Evolutionary conservation across 2,113 vertebrate species (phyloP), one percentile per base, ranked within the genome.

Genomic region (Barbus barbus): DNA sequence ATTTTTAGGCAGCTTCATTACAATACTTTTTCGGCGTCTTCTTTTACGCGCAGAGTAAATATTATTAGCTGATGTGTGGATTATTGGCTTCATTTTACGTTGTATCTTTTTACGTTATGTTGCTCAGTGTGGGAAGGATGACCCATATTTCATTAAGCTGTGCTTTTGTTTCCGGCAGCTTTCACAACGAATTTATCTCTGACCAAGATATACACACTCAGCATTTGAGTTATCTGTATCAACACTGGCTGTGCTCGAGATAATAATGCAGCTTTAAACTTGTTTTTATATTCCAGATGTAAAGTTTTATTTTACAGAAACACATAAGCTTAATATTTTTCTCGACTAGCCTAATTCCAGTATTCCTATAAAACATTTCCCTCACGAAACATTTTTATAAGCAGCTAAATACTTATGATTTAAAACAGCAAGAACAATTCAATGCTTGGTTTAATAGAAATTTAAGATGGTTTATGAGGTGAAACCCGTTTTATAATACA

Each of bases 111-210:
- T 84, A 84, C 87, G 86, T 76, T 75, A 87, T 78, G 44, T 63
- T 53, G 44, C 81, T 84, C 83, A 87, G 81, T 89, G 88, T 81
- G 18, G 83, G 79, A 91, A 88, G 86, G 79, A 36, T 92, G 91
- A 92, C 91, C 91, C 89, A 92, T 88, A 90, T 92, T 92, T 93
- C 90, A 91, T 63, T 9, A n/a, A 9, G 61, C 85, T 74, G 74
- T 60, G 85, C 80, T 85, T 83, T 41, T 58, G 85, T 92, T 92
- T 91, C 90, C 90, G 87, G 90, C 91, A 91, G 89, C 91, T 82
- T 89, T 93, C 92, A 90, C 28, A 91, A 91, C 90, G 76, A 85
- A 91, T 93, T 89, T 91, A 86, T 88, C 73, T 80, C 83, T 72
- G 51, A 78, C 61, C n/a, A 67, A 60, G 48, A 77, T 26, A 78